phyloP scores from a whole-genome alignment of 2,797 vertebrate species.

The Sebastes ruberrimus region DNA sequence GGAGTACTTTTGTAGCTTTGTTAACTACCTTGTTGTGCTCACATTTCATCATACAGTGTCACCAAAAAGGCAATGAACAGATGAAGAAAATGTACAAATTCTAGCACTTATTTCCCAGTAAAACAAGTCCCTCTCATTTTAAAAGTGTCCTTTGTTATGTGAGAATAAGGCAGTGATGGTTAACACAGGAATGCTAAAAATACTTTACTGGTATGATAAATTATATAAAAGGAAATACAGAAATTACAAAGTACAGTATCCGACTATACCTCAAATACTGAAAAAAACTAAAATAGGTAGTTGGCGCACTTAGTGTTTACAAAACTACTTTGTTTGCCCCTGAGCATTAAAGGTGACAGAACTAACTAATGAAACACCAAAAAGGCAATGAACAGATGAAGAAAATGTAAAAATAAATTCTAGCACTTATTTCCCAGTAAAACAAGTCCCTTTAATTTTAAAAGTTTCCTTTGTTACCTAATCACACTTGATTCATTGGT shows the following conservation, averaged over 20 bases:
- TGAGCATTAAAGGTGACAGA: conserved; percentile 15
- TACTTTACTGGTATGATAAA: conserved; percentile 26
- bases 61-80: background rate
- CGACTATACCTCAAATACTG: background rate
- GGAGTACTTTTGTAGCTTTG: background rate
- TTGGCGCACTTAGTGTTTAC: conserved; percentile 17
- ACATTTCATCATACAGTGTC: background rate
- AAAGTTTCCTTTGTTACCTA: background rate
- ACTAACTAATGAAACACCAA: background rate
- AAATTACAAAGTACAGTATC: background rate
- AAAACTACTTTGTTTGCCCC: conserved; percentile 23
- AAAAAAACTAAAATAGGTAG: conserved; percentile 35
- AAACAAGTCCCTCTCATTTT: background rate
- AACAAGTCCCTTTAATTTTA: background rate
- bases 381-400: background rate
- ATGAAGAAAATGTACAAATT: background rate
- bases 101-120: background rate
- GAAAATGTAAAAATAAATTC: background rate
- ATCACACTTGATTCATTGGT: background rate
- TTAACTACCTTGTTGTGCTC: background rate
- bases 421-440: background rate
- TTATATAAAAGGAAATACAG: background rate
- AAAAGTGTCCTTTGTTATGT: background rate
- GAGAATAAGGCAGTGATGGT: background rate
- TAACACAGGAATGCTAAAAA: background rate